Base-by-base conservation (phyloP, 2,113 vertebrate species). In the Gulo gulo region DNA sequence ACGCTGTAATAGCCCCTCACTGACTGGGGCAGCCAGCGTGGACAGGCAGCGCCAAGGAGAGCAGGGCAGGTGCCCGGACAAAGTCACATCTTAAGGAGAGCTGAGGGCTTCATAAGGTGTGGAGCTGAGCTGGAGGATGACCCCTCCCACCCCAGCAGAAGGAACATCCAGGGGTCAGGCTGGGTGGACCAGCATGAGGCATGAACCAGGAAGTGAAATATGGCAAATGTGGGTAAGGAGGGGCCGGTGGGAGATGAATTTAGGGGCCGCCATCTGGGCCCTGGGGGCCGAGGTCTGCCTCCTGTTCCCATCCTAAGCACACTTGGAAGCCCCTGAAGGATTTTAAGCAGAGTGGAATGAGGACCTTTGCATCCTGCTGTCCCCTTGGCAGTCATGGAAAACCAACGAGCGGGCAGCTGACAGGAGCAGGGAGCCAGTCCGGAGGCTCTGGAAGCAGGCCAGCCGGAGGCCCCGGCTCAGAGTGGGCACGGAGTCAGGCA, bases 391-490 rank as follows among this genome's bases (percentile, higher is more conserved):
- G 47, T 24, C 20, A 6, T 7, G 6, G 34, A 84, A 71, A 69
- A 55, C 6, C 55, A 71, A n/a, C 11, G 1, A 15, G 29, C 83
- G 12, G 50, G 34, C 29, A 18, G 16, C 9, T 47, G 36, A 88
- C 50, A 69, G 39, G 69, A 78, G 26, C 59, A 50, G 12, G 47
- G 11, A 34, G 42, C 20, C 23, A 21, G 12, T 29, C 9, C 2
- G 69, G 57, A 52, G 26, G 34, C 73, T 34, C 50, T 31, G 50
- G 57, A 15, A 73, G 45, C 31, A 57, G 57, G 14, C 42, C 76
- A 82, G 23, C 16, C 2, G 0, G 45, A n/a, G 47, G 15, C 15
- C 52, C 29, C 1, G 0, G 20, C 47, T 47, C 26, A 6, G 18
- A 89, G 36, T 3, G 31, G 50, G 12, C 2, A 2, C 20, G 23